A percentile compares a stretch with the other conserved stretches of the same genome.
phyloP scores from a whole-genome alignment of 1,140 invertebrate genomes.

The Stegodyphus mimosarum region DNA sequence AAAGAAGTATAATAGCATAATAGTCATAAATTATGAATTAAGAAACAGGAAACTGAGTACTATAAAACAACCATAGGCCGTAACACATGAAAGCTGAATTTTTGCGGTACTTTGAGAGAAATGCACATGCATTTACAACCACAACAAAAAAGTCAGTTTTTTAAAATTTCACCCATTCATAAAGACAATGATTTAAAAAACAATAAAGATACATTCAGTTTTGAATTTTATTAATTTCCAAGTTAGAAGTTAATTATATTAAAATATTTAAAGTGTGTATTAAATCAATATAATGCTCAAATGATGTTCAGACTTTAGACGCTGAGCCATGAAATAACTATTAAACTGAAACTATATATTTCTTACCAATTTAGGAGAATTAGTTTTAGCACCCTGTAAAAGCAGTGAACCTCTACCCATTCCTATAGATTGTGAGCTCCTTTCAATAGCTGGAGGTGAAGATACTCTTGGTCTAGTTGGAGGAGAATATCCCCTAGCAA shows the following conservation, averaged over 20 bases:
- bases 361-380: neutral
- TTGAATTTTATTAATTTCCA: neutral
- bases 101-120: no score
- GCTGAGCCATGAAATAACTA: neutral
- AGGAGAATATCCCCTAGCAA: constrained; percentile 6
- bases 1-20: no score
- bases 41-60: no score
- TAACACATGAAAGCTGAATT: no score
- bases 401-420: neutral
- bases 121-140: no score
- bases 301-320: neutral
- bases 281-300: neutral
- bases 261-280: neutral
- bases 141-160: no score
- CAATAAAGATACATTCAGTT: neutral
- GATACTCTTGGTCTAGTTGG: constrained; percentile 24
- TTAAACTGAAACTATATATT: neutral
- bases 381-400: neutral
- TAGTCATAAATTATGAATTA: no score
- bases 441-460: neutral
- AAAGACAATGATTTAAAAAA: neutral
- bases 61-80: no score
- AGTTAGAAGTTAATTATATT: neutral
- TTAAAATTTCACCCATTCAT: no score
- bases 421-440: neutral